Conservation (phyloP, 2,113 vertebrate genomes). For the Oophaga pumilio region DNA sequence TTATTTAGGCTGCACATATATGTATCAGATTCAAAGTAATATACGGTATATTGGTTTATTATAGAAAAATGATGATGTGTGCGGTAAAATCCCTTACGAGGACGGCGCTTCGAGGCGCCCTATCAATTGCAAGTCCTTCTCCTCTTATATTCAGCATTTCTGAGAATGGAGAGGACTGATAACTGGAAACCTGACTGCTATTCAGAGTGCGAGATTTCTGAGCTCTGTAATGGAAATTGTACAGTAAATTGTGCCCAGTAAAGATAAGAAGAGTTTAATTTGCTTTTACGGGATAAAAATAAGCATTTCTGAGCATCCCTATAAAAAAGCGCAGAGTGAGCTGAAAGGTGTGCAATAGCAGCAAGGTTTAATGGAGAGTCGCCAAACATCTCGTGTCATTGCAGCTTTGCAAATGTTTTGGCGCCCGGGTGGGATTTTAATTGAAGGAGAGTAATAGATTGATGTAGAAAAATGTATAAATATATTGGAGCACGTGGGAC, state of each 20-base stretch:
- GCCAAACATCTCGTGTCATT: neutral
- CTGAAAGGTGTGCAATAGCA: constrained; percentile 13
- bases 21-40: neutral
- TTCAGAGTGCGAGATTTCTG: constrained; percentile 18
- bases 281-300: constrained; percentile 61
- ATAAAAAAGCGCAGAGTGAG: constrained; percentile 24
- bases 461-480: neutral
- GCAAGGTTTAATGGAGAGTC: neutral
- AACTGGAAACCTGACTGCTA: neutral
- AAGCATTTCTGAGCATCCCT: neutral
- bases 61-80: neutral
- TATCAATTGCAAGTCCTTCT: neutral
- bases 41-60: neutral
- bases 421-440: neutral
- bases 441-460: constrained; percentile 8
- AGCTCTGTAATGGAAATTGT: constrained; percentile 35
- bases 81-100: neutral
- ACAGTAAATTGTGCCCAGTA: constrained; percentile 45
- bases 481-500: neutral
- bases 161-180: neutral
- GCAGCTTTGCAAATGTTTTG: neutral
- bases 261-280: constrained; percentile 61
- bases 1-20: neutral
- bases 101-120: neutral
- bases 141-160: neutral